Conservation (phyloP, 2,113 vertebrate genomes). For the Petroica traversi region DNA sequence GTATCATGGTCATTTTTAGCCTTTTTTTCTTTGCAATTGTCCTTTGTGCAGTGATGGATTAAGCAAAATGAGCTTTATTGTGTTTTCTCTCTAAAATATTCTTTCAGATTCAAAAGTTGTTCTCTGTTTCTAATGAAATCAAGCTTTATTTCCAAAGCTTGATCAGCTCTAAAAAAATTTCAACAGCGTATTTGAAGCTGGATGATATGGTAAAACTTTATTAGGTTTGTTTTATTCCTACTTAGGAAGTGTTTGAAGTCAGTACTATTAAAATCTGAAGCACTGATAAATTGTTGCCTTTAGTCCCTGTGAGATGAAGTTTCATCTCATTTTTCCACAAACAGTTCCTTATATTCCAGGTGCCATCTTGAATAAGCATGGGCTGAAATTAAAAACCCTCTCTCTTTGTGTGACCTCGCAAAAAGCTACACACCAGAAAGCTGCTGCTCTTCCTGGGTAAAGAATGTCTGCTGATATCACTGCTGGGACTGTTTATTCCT, state of each 20-base stretch:
- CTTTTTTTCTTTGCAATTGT: not conserved
- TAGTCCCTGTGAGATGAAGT: not conserved
- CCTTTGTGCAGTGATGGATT: not conserved
- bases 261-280: not conserved
- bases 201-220: not conserved
- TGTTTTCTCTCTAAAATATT: not conserved
- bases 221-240: not conserved
- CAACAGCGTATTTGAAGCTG: not conserved
- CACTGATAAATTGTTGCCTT: not conserved
- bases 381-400: not conserved
- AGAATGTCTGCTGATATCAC: not conserved
- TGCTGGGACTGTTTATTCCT: not conserved
- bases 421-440: not conserved
- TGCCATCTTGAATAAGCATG: not conserved
- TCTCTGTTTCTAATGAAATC: not conserved
- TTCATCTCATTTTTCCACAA: not conserved
- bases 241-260: not conserved
- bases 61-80: not conserved
- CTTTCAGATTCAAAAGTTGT: not conserved
- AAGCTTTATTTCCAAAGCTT: not conserved
- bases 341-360: not conserved
- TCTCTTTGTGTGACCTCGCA: slow-evolving; percentile 1
- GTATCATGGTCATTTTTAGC: not conserved
- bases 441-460: not conserved
- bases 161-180: not conserved